phyloP scores from a whole-genome alignment of 1,140 invertebrate species.

The Listronotus oregonensis region DNA sequence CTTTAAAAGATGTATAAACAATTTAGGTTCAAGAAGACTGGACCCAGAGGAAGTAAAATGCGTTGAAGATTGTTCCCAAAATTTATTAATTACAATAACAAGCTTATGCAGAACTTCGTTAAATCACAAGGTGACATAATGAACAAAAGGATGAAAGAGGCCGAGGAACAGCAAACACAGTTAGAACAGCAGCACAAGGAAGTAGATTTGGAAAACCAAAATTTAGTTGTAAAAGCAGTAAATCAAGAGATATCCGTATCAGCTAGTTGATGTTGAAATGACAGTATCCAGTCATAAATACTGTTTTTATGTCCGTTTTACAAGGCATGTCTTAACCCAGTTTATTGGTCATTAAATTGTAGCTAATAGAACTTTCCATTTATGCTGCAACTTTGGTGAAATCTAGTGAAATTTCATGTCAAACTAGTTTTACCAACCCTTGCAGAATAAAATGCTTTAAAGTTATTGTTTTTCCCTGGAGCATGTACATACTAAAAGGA shows the following conservation, averaged over 20 bases:
- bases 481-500: too few species aligned
- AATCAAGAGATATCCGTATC: slow-evolving; percentile 4
- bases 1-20: slow-evolving; percentile 88
- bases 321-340: too few species aligned
- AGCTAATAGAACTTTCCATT: too few species aligned
- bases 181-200: not conserved
- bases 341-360: too few species aligned
- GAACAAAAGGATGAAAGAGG: slow-evolving; percentile 44
- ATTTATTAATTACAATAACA: slow-evolving; percentile 51
- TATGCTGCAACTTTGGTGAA: too few species aligned
- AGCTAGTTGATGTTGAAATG: not conserved
- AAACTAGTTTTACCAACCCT: too few species aligned
- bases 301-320: too few species aligned
- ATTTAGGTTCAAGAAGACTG: slow-evolving; percentile 83
- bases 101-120: slow-evolving; percentile 48
- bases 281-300: too few species aligned
- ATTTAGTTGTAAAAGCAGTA: not conserved
- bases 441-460: too few species aligned
- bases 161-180: slow-evolving; percentile 33
- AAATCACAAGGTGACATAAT: slow-evolving; percentile 43
- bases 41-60: slow-evolving; percentile 59
- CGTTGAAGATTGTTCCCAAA: slow-evolving; percentile 46
- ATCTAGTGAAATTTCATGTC: too few species aligned
- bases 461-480: too few species aligned
- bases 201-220: not conserved